Evolutionary conservation across 2,113 vertebrate species (phyloP), one percentile per base, ranked within the genome.

Genomic region (Azemiops feae): DNA sequence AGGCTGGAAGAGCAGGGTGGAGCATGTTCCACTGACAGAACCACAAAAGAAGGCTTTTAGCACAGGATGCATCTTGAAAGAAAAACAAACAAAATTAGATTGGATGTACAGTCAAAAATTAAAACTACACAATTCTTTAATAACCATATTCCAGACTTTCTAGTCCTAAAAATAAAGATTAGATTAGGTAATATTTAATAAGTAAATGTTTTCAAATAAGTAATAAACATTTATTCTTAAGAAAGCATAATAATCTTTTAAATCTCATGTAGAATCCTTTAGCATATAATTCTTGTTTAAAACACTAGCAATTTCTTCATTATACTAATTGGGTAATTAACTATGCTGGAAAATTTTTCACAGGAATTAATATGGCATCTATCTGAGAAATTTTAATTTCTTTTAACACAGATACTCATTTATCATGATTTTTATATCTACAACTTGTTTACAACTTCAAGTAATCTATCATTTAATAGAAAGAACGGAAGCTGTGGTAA

Each of bases 41-140:
- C 99, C 99, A 0, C 99, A 99, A 95, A 99, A 96, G 54, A 99
- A 99, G 60, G 99, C 99, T 95, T 99, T 99, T 92, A 99, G 58
- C 2, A 97, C 98, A 0, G 99, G 99, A 94, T 99, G 98, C 92
- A 98, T 96, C 98, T 99, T 93, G 10, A 95, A 92, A 93, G 2
- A 27, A 95, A 87, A 30, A 90, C 1, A 23, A 45, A 60, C 8
- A 30, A 2, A 23, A 25, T 85, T 57, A 87, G 23, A 92, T 81
- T 64, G 45, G 16, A 86, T 14, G 16, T 2, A 57, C 6, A 14
- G 34, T 88, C 30, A 3, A 23, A 91, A 50, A 50, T 23, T 43
- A 85, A 14, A 14, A 58, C 47, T 52, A 10, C 54, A 43, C 12
- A 34, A 14, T 12, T 92, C 0, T 25, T 27, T 45, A 57, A 53